phyloP scores from a whole-genome alignment of 2,797 vertebrate species.

The Trachops cirrhosus region DNA sequence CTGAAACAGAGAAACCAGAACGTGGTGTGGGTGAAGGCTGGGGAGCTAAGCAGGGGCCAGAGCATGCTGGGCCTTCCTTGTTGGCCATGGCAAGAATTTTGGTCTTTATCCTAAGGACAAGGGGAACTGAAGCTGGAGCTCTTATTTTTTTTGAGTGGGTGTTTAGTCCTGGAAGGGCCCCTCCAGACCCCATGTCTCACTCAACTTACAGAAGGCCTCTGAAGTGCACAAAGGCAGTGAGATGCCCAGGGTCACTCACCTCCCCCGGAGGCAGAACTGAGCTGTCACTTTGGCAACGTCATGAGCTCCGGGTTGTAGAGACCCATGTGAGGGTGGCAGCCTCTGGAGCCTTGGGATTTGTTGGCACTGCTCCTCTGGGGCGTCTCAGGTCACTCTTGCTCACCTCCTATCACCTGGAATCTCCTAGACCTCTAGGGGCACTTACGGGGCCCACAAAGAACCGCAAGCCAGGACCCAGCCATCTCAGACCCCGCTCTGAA shows the following conservation, averaged over 20 bases:
- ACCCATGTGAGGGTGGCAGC: not conserved
- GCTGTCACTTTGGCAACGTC: not conserved
- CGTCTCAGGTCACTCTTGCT: not conserved
- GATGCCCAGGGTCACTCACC: not conserved
- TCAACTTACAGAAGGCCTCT: not conserved
- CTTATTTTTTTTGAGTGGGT: not conserved
- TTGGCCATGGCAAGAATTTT: not conserved
- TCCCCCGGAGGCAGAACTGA: not conserved
- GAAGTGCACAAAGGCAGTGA: not conserved
- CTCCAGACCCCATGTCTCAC: not conserved
- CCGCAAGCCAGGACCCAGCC: not conserved
- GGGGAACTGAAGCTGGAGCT: not conserved
- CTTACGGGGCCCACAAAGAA: not conserved
- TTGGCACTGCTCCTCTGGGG: not conserved
- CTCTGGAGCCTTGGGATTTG: not conserved
- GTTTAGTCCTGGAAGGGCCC: not conserved
- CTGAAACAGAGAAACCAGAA: not conserved
- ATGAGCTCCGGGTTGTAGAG: not conserved
- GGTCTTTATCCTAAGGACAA: conserved; percentile 21
- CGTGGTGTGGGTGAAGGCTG: not conserved
- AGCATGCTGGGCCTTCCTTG: not conserved
- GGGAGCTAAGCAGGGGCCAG: not conserved
- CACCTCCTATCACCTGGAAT: not conserved
- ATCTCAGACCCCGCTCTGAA: not conserved
- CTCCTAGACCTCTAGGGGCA: not conserved